Evolutionary conservation across 2,888 invertebrate genomes (phyloP), one percentile per base, ranked within the genome.

Genomic region (Parapristionchus giblindavisi): DNA sequence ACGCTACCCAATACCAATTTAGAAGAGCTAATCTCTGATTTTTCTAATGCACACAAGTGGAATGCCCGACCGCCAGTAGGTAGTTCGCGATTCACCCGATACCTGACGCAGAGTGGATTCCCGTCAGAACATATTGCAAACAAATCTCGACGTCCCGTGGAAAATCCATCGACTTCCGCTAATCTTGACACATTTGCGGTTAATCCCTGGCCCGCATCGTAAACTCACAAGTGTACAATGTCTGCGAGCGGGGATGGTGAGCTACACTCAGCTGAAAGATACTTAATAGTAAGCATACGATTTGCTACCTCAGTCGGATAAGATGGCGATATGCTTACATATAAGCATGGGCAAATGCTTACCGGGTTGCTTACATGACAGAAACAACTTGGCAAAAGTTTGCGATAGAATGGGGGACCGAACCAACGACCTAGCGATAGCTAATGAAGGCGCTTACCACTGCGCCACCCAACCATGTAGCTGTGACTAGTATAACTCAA

Each of bases 41-140:
- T 63, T 40, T 63, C 63, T 1, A 63, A 63, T 63, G 63, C 63
- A 0, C 24, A 63, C 40, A 63, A 40, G 27, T 63, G 63, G 63
- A 63, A 40, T 2, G n/a, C 63, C 0, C 4, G 21, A 24, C 24
- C 63, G 1, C 63, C 63, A 14, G 2, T 17, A 1, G 63, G 63
- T 0, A 40, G 40, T 24, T 24, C 63, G 17, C 63, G 63, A 0
- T 63, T 63, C 11, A 27, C 63, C n/a, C 38, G 40, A 27, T 63
- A 21, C 24, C 63, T 63, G 14, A 27, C 27, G n/a, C 63, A 27
- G 38, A 40, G 24, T 6, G 40, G 40, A 1, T 63, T 63, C 27
- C 5, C 2, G 0, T 14, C 11, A 14, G 40, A 63, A 5, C 24
- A 14, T 3, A 63, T 63, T 8, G 63, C 63, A 6, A 63, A 63